A percentile compares a stretch with the other conserved stretches of the same genome.
Evolutionary conservation across 1,140 invertebrate genomes (phyloP).

Genomic region (Agrypnia vestita): DNA sequence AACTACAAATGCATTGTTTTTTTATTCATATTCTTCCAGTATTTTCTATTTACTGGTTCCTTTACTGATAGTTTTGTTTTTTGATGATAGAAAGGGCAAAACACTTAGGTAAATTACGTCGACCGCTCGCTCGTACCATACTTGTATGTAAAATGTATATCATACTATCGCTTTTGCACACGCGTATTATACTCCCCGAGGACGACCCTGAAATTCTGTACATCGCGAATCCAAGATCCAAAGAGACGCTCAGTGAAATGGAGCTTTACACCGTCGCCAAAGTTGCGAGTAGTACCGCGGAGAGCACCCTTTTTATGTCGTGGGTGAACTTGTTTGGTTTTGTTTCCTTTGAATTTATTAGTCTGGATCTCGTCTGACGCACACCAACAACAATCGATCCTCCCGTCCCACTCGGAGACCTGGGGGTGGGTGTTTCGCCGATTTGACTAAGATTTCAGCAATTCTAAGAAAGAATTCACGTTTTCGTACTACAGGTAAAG

Average conservation of each 20-base stretch:
- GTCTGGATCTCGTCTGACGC: no score
- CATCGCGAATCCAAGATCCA: not conserved
- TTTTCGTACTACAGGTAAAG: no score
- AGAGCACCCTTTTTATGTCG: not conserved
- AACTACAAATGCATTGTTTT: not conserved
- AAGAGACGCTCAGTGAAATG: not conserved
- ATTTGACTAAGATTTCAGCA: not conserved
- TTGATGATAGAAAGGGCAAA: not conserved
- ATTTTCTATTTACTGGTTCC: not conserved
- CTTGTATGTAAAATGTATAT: not conserved
- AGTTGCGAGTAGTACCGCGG: not conserved
- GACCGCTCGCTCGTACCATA: not conserved
- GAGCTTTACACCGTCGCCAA: not conserved
- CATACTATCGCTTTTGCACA: not conserved
- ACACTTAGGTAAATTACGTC: not conserved
- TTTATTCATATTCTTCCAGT: not conserved
- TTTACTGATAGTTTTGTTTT: not conserved
- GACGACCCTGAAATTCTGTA: slow-evolving; percentile 17
- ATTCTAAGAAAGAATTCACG: no score
- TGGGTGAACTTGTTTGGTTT: not conserved
- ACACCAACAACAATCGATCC: not conserved
- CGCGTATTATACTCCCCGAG: slow-evolving; percentile 1
- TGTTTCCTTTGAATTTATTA: no score
- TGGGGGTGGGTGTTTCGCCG: slow-evolving; percentile 6
- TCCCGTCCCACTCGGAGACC: not conserved